Conservation (phyloP, 1,140 invertebrate species). For the Dermatophagoides farinae region DNA sequence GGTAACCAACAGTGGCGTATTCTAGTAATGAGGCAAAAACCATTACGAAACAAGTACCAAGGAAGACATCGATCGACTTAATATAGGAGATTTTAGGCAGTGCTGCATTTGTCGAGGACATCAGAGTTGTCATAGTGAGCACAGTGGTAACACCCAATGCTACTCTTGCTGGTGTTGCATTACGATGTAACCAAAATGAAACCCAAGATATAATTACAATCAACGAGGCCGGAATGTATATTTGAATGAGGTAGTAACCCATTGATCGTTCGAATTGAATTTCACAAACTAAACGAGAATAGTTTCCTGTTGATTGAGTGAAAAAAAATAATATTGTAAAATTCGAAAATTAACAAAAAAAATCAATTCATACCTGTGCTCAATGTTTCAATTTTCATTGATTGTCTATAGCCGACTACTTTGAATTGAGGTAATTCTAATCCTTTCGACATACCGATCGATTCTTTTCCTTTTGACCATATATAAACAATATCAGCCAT, state of each 20-base stretch:
- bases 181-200: conserved; percentile 80
- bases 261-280: conserved; percentile 93
- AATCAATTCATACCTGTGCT: conserved; percentile 48
- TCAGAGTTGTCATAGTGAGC: conserved; percentile 32
- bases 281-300: conserved; percentile 86
- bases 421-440: conserved; percentile 87
- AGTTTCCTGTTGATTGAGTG: conserved; percentile 51
- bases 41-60: conserved; percentile 36
- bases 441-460: conserved; percentile 72
- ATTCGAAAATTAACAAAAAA: background rate
- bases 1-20: conserved; percentile 80
- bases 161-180: conserved; percentile 86
- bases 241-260: conserved; percentile 98
- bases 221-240: conserved; percentile 92
- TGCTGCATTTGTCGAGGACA: conserved; percentile 31
- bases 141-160: conserved; percentile 53
- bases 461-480: conserved; percentile 42
- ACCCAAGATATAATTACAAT: conserved; percentile 99
- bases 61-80: conserved; percentile 69
- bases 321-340: background rate
- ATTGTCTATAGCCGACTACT: conserved; percentile 26
- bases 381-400: conserved; percentile 68
- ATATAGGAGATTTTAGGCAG: conserved; percentile 31
- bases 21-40: conserved; percentile 28
- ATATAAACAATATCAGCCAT: conserved; percentile 67